These are phyloP conservation scores for Chymomyza costata DNA, from an alignment of 1,140 invertebrate species.

Conservation along the genomic window DNA sequence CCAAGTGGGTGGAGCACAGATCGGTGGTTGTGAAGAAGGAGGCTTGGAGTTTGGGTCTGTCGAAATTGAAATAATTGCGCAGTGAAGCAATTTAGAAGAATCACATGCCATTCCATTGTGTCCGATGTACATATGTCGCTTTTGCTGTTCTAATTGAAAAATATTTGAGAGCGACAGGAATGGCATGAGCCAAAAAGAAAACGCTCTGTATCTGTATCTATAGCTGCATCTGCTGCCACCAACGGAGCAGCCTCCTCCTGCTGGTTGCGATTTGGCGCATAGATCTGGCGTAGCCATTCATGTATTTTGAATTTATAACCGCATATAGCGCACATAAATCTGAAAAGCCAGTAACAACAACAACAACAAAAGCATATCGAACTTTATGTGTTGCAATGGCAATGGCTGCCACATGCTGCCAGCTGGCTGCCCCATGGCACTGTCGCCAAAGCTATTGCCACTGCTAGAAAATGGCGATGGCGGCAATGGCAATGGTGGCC, in stretches of 20 bases:
- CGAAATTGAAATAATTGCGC: conserved; percentile 73
- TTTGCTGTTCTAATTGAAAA: conserved; percentile 45
- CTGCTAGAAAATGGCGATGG: conserved; percentile 59
- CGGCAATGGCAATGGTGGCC: conserved; percentile 17
- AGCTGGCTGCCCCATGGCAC: too few species aligned
- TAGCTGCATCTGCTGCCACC: conserved; percentile 22
- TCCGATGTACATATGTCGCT: conserved; percentile 4
- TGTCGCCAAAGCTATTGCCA: conserved; percentile 69
- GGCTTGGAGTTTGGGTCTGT: conserved; percentile 42
- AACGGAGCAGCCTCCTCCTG: too few species aligned
- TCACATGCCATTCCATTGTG: conserved; percentile 58
- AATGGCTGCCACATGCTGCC: conserved; percentile 1
- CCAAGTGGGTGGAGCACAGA: too few species aligned
- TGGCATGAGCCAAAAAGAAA: conserved; percentile 54
- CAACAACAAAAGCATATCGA: conserved; percentile 24
- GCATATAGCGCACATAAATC: conserved; percentile 53
- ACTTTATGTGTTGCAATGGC: conserved; percentile 4
- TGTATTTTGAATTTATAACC: conserved; percentile 74
- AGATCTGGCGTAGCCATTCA: conserved; percentile 64
- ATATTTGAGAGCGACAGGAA: conserved; percentile 44
- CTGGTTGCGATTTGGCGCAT: conserved; percentile 65
- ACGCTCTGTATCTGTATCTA: conserved; percentile 23
- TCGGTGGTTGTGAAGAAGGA: too few species aligned
- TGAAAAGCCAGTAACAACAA: conserved; percentile 31
- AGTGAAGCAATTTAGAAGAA: conserved; percentile 75